These are phyloP conservation scores for Phenacoccus solenopsis DNA, from an alignment of 1,140 invertebrate species.

Conservation along the genomic window DNA sequence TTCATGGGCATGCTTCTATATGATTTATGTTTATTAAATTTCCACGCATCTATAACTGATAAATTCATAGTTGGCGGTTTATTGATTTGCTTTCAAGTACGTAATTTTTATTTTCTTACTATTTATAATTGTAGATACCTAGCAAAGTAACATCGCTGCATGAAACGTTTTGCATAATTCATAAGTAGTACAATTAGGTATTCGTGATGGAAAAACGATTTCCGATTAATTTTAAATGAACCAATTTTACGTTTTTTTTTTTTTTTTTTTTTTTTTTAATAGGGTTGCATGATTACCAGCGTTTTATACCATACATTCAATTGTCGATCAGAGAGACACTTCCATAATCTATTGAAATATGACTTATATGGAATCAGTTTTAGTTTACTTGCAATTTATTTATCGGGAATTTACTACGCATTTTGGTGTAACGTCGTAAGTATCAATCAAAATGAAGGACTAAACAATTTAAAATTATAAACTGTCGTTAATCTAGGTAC, in stretches of 20 bases:
- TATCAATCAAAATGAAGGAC: constrained; percentile 6
- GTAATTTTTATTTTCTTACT: constrained; percentile 24
- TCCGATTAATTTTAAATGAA: no score
- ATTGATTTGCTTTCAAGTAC: constrained; percentile 76
- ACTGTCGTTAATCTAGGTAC: no score
- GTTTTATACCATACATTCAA: constrained; percentile 88
- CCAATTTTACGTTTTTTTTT: no score
- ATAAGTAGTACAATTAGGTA: no score
- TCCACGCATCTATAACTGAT: constrained; percentile 62
- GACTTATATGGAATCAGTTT: constrained; percentile 88
- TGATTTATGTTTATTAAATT: constrained; percentile 64
- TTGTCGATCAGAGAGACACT: constrained; percentile 76
- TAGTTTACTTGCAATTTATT: constrained; percentile 83
- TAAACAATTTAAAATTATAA: no score
- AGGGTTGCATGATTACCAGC: constrained; percentile 88
- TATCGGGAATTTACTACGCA: constrained; percentile 90
- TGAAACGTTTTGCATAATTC: no score
- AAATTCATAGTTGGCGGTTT: constrained; percentile 70
- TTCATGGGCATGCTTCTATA: constrained; percentile 73
- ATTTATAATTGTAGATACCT: no score
- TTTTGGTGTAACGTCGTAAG: constrained; percentile 88
- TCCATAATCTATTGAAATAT: constrained; percentile 73
- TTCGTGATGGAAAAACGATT: no score
- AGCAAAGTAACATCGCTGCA: no score
- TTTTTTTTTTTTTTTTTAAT: constrained; percentile 35